Evolutionary conservation across 2,888 invertebrate genomes (phyloP).

Genomic region (Metalampra italica): DNA sequence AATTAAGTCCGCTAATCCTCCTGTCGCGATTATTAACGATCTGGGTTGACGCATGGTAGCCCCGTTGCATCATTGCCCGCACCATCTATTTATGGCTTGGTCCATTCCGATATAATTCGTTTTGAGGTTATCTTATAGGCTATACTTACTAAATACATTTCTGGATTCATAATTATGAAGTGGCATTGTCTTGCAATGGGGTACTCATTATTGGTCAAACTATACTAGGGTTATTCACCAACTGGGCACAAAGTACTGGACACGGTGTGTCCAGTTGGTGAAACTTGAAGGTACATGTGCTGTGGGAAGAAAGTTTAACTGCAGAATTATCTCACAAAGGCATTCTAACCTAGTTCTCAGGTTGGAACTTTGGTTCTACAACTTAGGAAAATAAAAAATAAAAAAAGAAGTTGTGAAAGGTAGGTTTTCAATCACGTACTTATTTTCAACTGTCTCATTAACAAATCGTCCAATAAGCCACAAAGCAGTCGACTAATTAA

Average conservation of each 20-base stretch:
- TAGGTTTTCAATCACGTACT: neutral
- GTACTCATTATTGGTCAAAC: too few species aligned
- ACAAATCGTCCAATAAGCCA: neutral
- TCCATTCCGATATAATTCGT: neutral
- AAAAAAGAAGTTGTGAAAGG: neutral
- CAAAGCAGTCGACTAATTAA: neutral
- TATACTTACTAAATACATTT: neutral
- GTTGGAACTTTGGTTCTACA: too few species aligned
- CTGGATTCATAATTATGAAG: too few species aligned
- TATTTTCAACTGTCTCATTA: neutral
- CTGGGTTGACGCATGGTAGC: neutral
- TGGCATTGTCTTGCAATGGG: too few species aligned
- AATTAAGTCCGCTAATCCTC: neutral
- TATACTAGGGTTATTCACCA: too few species aligned
- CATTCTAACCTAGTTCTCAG: too few species aligned
- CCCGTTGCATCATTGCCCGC: neutral
- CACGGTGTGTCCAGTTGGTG: too few species aligned
- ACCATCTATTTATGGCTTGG: constrained; percentile 2
- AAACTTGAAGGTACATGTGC: too few species aligned
- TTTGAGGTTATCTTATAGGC: neutral
- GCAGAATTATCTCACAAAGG: neutral
- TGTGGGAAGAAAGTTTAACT: neutral
- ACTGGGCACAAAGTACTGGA: too few species aligned
- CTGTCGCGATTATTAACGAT: neutral
- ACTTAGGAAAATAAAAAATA: too few species aligned